Base-by-base conservation (phyloP, 2,797 vertebrate genomes). In the Remorina albescens region DNA sequence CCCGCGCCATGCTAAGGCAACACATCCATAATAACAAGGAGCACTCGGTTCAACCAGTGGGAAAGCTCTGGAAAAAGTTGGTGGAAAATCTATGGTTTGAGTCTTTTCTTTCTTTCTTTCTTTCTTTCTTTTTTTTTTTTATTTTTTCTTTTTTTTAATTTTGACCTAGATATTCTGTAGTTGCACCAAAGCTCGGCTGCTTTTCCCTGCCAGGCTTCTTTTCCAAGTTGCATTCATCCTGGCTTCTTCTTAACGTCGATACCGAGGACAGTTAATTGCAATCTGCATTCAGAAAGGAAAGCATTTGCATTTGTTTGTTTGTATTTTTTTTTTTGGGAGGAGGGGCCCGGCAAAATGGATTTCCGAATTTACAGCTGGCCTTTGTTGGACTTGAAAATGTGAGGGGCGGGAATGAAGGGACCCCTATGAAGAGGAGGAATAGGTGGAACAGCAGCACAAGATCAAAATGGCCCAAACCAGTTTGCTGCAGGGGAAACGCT, bases 401-500 rank as follows among this genome's bases (percentile, higher is more conserved):
- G 72, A 91, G 91, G 92, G 88, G 70, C 50, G 16, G n/a, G 66
- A 41, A 80, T 89, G 84, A 93, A 88, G 89, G 80, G 80, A 88
- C 84, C 84, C 85, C 73, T 83, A 84, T 92, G 91, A 93, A 78
- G 76, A 89, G 78, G 82, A 78, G 86, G 73, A 86, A 68, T 76
- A 76, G 85, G 76, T 46, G 78, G 79, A 87, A 77, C 65, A 84
- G 86, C 91, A 68, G 81, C 86, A 57, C 70, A 47, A 71, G 63
- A 86, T 88, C 88, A 93, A 86, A 78, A 95, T 99, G 98, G 96
- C 97, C 86, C 97, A 99, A 89, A 98, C 96, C 80, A 99, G 98
- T 93, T 95, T 99, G 91, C 95, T 99, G 91, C 96, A 97, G 92
- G 98, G 98, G 78, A 99, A 99, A 78, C 97, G 95, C 79, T 99